Percentiles rank a stretch among this genome's conserved stretches.
Evolutionary conservation across 2,797 vertebrate genomes (phyloP).

Genomic region (Perodicticus potto): DNA sequence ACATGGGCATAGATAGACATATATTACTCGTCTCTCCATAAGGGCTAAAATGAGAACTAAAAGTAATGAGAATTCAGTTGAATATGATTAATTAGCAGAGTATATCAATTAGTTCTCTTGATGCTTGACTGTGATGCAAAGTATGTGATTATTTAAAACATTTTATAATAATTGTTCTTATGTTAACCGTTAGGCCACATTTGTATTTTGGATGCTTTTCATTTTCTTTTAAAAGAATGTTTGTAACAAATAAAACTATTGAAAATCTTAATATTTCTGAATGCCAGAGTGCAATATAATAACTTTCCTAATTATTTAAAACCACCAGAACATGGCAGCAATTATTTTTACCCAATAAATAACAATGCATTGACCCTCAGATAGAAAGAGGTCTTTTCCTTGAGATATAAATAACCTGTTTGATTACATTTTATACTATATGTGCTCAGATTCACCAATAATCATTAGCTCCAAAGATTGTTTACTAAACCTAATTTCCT

Average conservation of each 20-base stretch:
- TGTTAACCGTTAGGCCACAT: slow-evolving; percentile 53
- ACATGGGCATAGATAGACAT: background rate
- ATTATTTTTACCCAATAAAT: background rate
- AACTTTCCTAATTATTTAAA: slow-evolving; percentile 29
- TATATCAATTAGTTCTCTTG: slow-evolving; percentile 60
- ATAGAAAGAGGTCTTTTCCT: slow-evolving; percentile 2
- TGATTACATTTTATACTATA: background rate
- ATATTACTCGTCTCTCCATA: slow-evolving; percentile 67
- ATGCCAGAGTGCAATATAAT: background rate
- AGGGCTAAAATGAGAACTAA: slow-evolving; percentile 81
- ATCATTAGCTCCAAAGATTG: slow-evolving; percentile 31
- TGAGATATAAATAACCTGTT: background rate
- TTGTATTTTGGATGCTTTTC: slow-evolving; percentile 69
- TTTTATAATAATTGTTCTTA: slow-evolving; percentile 64
- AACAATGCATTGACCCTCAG: background rate
- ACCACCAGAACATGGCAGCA: background rate
- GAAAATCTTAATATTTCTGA: slow-evolving; percentile 67
- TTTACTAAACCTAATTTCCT: slow-evolving; percentile 43
- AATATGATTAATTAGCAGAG: slow-evolving; percentile 63
- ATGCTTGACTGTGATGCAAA: slow-evolving; percentile 60
- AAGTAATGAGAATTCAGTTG: slow-evolving; percentile 61
- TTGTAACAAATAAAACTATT: slow-evolving; percentile 66
- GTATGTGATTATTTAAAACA: slow-evolving; percentile 54
- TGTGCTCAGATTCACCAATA: slow-evolving; percentile 51
- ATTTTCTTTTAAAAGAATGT: slow-evolving; percentile 68